These are phyloP conservation scores for Xanthorhoe spadicearia DNA, from an alignment of 2,888 invertebrate species.

Conservation along the genomic window DNA sequence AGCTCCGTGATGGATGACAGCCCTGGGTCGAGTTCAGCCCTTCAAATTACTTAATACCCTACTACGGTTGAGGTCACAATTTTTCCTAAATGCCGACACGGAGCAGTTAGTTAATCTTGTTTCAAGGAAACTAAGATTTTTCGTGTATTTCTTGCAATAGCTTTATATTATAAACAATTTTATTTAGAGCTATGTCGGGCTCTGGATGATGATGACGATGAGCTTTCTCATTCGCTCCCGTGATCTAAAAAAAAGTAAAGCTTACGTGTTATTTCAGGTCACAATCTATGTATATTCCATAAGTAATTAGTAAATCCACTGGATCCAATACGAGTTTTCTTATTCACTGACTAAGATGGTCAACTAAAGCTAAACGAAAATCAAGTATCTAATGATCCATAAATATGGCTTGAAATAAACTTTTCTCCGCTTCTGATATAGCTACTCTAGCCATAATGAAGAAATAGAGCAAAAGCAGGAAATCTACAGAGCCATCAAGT, in stretches of 20 bases:
- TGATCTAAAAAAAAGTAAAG: no score
- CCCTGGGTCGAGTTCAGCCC: slow-evolving; percentile 61
- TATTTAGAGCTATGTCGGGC: no score
- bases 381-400: neutral
- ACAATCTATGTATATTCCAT: no score
- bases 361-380: no score
- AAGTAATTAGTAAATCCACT: no score
- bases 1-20: slow-evolving; percentile 74
- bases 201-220: no score
- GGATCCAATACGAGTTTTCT: no score
- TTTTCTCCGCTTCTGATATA: neutral
- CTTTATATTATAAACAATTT: no score
- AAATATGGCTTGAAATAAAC: neutral
- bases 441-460: neutral
- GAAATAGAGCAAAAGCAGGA: slow-evolving; percentile 1
- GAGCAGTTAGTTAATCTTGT: neutral
- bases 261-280: no score
- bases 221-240: no score
- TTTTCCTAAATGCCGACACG: slow-evolving; percentile 17
- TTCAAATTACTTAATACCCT: slow-evolving; percentile 67
- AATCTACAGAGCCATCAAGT: slow-evolving; percentile 1
- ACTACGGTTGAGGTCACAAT: slow-evolving; percentile 24
- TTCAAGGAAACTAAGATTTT: neutral
- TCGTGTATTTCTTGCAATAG: no score
- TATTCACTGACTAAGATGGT: no score